A percentile compares a stretch with the other conserved stretches of the same genome.
phyloP scores from a whole-genome alignment of 1,140 invertebrate genomes.

The Leucophenga varia region DNA sequence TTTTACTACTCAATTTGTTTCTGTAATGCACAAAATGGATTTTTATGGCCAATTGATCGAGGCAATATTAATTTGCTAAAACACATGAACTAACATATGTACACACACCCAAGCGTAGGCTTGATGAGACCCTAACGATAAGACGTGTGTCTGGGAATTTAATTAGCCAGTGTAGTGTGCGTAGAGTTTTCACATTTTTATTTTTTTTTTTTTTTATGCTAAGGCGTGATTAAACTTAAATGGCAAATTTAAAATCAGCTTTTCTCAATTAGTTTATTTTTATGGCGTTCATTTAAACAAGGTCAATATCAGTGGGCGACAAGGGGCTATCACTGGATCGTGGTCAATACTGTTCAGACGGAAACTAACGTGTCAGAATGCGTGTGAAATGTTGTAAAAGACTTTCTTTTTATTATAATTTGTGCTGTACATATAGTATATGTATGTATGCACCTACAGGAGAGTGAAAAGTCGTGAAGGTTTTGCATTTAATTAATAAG shows the following conservation, averaged over 20 bases:
- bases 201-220: slow-evolving; percentile 22
- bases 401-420: slow-evolving; percentile 33
- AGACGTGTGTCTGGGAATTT: too few relatives aligned
- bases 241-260: not conserved
- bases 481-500: too few relatives aligned
- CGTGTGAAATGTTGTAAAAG: slow-evolving; percentile 16
- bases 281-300: slow-evolving; percentile 33
- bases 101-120: too few relatives aligned
- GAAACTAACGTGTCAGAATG: slow-evolving; percentile 47
- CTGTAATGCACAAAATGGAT: too few relatives aligned
- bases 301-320: slow-evolving; percentile 43
- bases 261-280: not conserved
- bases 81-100: too few relatives aligned
- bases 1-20: slow-evolving; percentile 5
- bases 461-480: too few relatives aligned
- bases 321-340: too few relatives aligned
- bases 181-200: too few relatives aligned
- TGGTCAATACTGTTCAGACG: too few relatives aligned
- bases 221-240: slow-evolving; percentile 33
- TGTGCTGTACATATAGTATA: too few relatives aligned
- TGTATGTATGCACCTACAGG: too few relatives aligned
- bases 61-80: not conserved
- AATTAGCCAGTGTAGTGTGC: slow-evolving; percentile 31
- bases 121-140: too few relatives aligned
- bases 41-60: slow-evolving; percentile 35